These are phyloP conservation scores for Drosophila nannoptera DNA, from an alignment of 1,140 invertebrate genomes.

Conservation along the genomic window DNA sequence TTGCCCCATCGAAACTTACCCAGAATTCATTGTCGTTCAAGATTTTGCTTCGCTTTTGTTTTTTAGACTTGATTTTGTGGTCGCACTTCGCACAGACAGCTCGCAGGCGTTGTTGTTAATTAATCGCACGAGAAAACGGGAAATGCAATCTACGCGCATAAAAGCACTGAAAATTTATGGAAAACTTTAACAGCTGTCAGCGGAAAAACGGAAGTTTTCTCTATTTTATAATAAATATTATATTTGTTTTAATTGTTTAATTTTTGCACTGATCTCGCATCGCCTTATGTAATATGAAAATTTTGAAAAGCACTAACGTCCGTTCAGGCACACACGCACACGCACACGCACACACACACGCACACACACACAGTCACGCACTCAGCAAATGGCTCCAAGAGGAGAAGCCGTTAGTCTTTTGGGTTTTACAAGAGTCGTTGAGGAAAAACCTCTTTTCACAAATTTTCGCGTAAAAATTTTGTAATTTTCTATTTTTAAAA, in stretches of 20 bases:
- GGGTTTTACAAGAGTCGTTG: constrained; percentile 8
- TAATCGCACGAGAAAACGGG: constrained; percentile 45
- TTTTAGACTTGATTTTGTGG: constrained; percentile 42
- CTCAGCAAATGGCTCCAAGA: constrained; percentile 13
- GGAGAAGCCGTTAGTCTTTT: not conserved
- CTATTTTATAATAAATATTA: not conserved
- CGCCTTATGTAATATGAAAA: constrained; percentile 64
- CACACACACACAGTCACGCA: constrained; percentile 14
- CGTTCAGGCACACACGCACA: constrained; percentile 12
- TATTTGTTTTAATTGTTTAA: constrained; percentile 34
- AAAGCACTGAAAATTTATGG: constrained; percentile 66
- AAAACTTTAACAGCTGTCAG: constrained; percentile 31
- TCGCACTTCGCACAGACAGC: constrained; percentile 45
- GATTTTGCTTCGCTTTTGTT: constrained; percentile 16
- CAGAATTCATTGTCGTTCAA: constrained; percentile 56
- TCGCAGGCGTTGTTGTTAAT: constrained; percentile 56
- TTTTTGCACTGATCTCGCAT: constrained; percentile 61
- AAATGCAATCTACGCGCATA: constrained; percentile 61
- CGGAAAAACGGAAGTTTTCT: not conserved
- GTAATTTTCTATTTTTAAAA: constrained; percentile 74
- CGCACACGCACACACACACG: constrained; percentile 10
- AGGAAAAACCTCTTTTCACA: constrained; percentile 55
- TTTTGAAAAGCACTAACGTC: constrained; percentile 18
- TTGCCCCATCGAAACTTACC: constrained; percentile 43
- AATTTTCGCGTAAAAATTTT: constrained; percentile 62